These are phyloP conservation scores for Triplophysa dalaica DNA, from an alignment of 2,113 vertebrate species.

Conservation along the genomic window DNA sequence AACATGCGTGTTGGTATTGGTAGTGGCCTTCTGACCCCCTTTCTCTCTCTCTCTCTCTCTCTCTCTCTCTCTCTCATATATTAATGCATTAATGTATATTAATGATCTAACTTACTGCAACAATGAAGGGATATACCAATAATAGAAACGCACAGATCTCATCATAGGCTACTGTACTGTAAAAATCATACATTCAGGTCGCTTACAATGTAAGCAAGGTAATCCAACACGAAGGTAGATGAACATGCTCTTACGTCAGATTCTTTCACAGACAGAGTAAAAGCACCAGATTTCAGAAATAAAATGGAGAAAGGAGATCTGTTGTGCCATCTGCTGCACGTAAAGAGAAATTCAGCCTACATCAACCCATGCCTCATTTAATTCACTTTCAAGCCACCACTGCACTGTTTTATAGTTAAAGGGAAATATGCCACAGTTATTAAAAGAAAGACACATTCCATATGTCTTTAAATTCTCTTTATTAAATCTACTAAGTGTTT, in stretches of 20 bases:
- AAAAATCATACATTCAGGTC: neutral
- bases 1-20: neutral
- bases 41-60: constrained; percentile 5
- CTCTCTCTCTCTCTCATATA: constrained; percentile 48
- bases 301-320: constrained; percentile 21
- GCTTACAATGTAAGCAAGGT: constrained; percentile 7
- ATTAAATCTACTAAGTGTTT: too few species aligned
- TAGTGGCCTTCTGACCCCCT: neutral
- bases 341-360: constrained; percentile 4
- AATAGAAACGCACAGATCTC: constrained; percentile 35
- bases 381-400: neutral
- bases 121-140: neutral
- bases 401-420: neutral
- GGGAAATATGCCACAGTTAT: neutral
- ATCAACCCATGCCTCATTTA: neutral
- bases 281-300: constrained; percentile 31
- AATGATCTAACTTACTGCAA: too few species aligned
- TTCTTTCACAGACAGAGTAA: neutral
- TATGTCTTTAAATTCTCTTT: too few species aligned
- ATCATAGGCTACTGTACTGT: constrained; percentile 39
- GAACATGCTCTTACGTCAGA: constrained; percentile 1
- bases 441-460: too few species aligned
- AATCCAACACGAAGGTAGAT: neutral
- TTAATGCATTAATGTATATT: too few species aligned
- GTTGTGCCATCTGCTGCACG: constrained; percentile 67